Conservation (phyloP, 2,797 vertebrate genomes). For the Sphaeramia orbicularis region DNA sequence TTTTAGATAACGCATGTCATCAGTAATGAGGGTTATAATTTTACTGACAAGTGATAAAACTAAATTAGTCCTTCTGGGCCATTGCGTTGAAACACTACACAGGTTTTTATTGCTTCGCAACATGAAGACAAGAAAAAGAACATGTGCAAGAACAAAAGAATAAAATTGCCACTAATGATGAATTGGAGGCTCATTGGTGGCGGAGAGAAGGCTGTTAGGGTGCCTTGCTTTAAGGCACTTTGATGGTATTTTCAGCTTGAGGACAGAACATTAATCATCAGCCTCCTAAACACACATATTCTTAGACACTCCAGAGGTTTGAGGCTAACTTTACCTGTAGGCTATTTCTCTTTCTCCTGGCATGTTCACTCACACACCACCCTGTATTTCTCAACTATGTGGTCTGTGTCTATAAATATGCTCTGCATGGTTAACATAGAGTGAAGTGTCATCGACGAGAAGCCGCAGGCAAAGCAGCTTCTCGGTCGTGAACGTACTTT, state of each 20-base stretch:
- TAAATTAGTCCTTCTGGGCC: too few relatives aligned
- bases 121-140: too few relatives aligned
- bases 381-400: constrained; percentile 41
- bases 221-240: constrained; percentile 13
- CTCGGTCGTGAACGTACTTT: constrained; percentile 51
- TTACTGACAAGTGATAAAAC: too few relatives aligned
- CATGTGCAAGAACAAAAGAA: too few relatives aligned
- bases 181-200: neutral
- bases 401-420: constrained; percentile 72
- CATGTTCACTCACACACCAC: constrained; percentile 49
- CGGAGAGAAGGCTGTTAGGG: neutral
- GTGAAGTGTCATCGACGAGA: constrained; percentile 59
- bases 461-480: constrained; percentile 57
- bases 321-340: constrained; percentile 52
- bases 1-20: too few relatives aligned
- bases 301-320: constrained; percentile 62
- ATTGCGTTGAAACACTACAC: too few relatives aligned
- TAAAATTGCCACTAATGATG: too few relatives aligned
- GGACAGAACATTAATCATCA: constrained; percentile 39
- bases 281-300: constrained; percentile 32
- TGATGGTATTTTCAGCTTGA: neutral
- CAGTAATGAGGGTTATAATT: too few relatives aligned
- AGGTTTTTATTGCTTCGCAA: too few relatives aligned
- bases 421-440: constrained; percentile 58
- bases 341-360: constrained; percentile 49